Base-by-base conservation (phyloP, 2,888 invertebrate genomes). In the Lepeophtheirus nordmannii region DNA sequence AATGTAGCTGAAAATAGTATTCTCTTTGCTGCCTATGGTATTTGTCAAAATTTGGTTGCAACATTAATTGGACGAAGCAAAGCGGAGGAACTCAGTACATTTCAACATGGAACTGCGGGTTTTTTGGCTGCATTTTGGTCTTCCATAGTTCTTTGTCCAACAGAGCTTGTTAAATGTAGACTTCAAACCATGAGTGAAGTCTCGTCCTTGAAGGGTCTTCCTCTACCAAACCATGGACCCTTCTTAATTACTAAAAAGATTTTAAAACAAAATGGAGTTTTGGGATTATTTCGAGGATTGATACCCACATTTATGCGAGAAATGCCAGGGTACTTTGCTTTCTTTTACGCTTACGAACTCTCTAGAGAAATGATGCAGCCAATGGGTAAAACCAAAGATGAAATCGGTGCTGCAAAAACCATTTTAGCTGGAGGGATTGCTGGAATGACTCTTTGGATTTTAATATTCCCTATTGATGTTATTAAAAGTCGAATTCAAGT, bases 281-380 rank as follows among this genome's bases (percentile, higher is more conserved):
- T 78, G 59, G 92, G 91, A 10, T 77, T 97, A 69, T 97, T 89
- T 75, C 81, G 86, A 71, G 97, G 97, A 0, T 77, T 97, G 11
- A 83, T 85, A 0, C 86, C 94, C 0, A 97, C 97, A 0, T 84
- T 97, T 70, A 85, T 86, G 72, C 80, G 97, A 70, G 97, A 98
- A 79, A 93, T 98, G 89, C 97, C 98, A 0, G 98, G 98, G 3
- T 99, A 98, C 76, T 98, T 98, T 76, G 93, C 89, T 78, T 99
- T 99, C 76, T 99, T 99, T 77, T 98, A 97, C 58, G 92, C 90
- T 69, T 98, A 98, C 77, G 96, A 96, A 79, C 82, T 85, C 70
- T 80, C 82, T 17, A 75, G 85, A 67, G 75, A 78, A 20, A 67
- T 82, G 7, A 72, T 84, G 11, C 78, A 8, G 53, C 53, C 53